phyloP scores from a whole-genome alignment of 2,113 vertebrate species.

The Scomber scombrus region DNA sequence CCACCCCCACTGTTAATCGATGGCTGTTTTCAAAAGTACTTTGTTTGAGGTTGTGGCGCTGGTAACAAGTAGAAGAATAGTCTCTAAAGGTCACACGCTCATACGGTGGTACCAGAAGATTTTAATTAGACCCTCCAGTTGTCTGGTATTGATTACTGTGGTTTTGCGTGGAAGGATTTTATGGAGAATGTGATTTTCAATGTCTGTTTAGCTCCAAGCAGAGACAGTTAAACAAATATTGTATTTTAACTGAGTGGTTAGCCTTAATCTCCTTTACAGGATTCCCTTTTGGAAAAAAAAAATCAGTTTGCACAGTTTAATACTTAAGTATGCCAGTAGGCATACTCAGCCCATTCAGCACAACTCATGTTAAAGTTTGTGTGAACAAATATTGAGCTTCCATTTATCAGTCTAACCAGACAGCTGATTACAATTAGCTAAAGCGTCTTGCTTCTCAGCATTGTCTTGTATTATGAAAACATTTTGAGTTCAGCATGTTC shows the following conservation, averaged over 20 bases:
- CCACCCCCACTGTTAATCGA: constrained; percentile 71
- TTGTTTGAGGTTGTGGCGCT: constrained; percentile 62
- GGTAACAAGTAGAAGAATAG: constrained; percentile 59
- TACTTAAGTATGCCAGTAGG: constrained; percentile 33
- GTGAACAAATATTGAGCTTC: constrained; percentile 40
- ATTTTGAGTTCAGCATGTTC: constrained; percentile 35
- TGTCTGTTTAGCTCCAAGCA: constrained; percentile 32
- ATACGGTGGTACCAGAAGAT: constrained; percentile 50
- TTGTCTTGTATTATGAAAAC: constrained; percentile 38
- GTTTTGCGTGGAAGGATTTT: constrained; percentile 50
- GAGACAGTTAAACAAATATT: constrained; percentile 57
- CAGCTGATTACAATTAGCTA: constrained; percentile 54
- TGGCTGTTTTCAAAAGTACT: constrained; percentile 75
- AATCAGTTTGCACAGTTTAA: constrained; percentile 33
- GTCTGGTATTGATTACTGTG: constrained; percentile 69
- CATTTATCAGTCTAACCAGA: constrained; percentile 54
- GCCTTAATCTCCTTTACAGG: constrained; percentile 55
- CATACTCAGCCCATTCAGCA: constrained; percentile 30
- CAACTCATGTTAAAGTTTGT: constrained; percentile 52
- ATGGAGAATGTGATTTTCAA: constrained; percentile 50
- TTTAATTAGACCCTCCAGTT: constrained; percentile 58
- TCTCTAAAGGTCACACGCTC: constrained; percentile 73
- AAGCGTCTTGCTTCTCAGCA: constrained; percentile 13
- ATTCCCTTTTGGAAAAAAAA: constrained; percentile 39
- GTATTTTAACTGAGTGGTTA: constrained; percentile 48